A percentile compares a stretch with the other conserved stretches of the same genome.
Conservation (phyloP, 2,888 invertebrate genomes). For the Pimpla rufipes region DNA sequence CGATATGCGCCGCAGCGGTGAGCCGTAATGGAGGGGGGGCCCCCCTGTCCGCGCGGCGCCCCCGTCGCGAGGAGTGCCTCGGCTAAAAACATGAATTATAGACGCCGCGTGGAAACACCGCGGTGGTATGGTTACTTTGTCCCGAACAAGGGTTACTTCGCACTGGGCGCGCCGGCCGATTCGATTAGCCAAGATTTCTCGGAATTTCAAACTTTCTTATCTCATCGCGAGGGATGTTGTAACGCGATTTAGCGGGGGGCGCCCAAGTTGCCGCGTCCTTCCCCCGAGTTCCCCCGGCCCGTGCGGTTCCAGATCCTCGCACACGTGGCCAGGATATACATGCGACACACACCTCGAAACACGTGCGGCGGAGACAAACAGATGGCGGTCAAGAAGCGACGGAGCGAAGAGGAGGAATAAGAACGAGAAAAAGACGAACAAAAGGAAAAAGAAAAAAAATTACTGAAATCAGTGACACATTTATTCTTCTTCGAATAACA, state of each 20-base stretch:
- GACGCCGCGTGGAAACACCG: constrained; percentile 14
- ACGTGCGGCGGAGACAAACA: constrained; percentile 30
- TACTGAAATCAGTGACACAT: no score
- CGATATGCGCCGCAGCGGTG: constrained; percentile 2
- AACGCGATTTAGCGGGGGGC: constrained; percentile 38
- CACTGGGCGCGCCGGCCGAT: constrained; percentile 20
- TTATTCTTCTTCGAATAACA: no score
- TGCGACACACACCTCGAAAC: neutral
- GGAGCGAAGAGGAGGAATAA: constrained; percentile 18
- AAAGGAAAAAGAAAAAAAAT: neutral
- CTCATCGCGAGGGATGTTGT: constrained; percentile 24
- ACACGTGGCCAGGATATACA: constrained; percentile 15
- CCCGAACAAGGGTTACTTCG: neutral
- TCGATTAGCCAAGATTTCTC: constrained; percentile 52
- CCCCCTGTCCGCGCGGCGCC: constrained; percentile 2
- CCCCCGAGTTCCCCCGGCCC: neutral
- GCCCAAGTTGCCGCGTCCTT: constrained; percentile 20
- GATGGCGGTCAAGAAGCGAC: constrained; percentile 35
- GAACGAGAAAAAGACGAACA: neutral
- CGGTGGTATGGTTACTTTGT: constrained; percentile 5
- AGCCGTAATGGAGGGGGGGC: constrained; percentile 31
- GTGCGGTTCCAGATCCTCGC: constrained; percentile 11
- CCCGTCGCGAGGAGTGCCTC: constrained; percentile 9
- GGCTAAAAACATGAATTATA: constrained; percentile 49
- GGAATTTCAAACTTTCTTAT: constrained; percentile 53